Evolutionary conservation across 2,113 vertebrate genomes (phyloP).

Genomic region (Bubo bubo): DNA sequence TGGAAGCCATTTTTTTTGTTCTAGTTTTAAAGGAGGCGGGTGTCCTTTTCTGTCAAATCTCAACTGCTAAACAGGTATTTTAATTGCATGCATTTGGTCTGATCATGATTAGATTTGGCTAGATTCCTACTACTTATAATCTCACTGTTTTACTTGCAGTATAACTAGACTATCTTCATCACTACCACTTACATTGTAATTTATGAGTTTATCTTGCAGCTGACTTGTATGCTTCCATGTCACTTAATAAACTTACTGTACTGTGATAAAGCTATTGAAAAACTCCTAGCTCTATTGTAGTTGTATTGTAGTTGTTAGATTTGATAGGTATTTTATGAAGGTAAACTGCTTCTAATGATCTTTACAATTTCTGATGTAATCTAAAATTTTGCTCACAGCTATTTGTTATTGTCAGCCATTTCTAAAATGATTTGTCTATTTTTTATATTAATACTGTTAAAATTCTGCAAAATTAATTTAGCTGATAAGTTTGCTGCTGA

Average conservation of each 20-base stretch:
- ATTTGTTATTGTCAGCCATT: neutral
- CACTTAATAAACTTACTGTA: accelerated
- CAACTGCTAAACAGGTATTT: neutral
- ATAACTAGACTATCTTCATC: neutral
- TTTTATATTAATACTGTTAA: neutral
- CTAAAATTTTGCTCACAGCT: neutral
- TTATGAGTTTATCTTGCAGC: neutral
- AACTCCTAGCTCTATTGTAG: neutral
- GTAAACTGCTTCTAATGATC: neutral
- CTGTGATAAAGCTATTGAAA: neutral
- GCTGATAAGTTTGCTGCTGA: neutral
- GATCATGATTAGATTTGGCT: neutral
- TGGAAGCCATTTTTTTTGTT: neutral
- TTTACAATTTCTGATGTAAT: neutral
- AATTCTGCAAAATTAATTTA: neutral
- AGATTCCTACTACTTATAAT: neutral
- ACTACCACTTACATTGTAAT: neutral
- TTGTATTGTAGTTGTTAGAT: neutral
- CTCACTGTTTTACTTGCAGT: neutral
- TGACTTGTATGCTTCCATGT: neutral
- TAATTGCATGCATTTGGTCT: neutral
- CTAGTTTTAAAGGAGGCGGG: neutral
- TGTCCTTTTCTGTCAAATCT: neutral
- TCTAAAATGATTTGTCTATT: neutral
- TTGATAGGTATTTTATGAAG: neutral